Conservation (phyloP, 1,140 invertebrate species). For the Mamestra configurata region DNA sequence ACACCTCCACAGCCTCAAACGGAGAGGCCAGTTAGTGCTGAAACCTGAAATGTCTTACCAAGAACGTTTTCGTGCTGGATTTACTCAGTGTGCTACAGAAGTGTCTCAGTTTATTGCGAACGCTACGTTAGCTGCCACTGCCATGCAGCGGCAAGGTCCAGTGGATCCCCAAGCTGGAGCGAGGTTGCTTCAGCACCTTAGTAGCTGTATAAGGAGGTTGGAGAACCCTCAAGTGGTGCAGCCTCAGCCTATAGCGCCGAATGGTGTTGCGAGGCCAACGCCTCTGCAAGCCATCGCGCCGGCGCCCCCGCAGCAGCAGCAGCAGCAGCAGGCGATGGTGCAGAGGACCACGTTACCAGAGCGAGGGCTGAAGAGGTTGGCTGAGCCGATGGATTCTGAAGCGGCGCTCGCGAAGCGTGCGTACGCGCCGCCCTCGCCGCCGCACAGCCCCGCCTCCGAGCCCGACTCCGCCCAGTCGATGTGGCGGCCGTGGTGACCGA, state of each 20-base stretch:
- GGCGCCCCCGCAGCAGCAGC: constrained; percentile 88
- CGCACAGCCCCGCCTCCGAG: constrained; percentile 88
- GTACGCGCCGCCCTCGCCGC: constrained; percentile 88
- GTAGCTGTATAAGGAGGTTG: constrained; percentile 91
- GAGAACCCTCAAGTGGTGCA: constrained; percentile 77
- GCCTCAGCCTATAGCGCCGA: constrained; percentile 74
- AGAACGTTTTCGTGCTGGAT: constrained; percentile 94
- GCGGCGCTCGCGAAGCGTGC: constrained; percentile 74
- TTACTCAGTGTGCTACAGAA: constrained; percentile 97
- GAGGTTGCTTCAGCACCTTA: constrained; percentile 95
- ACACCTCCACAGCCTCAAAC: constrained; percentile 93
- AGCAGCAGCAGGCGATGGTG: constrained; percentile 72
- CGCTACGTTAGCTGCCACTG: constrained; percentile 93
- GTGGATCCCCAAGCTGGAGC: constrained; percentile 95
- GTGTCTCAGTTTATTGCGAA: constrained; percentile 92
- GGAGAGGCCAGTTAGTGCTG: constrained; percentile 90
- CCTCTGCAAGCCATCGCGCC: constrained; percentile 89
- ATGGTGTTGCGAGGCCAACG: constrained; percentile 75
- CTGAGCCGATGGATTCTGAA: constrained; percentile 74
- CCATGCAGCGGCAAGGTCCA: constrained; percentile 88
- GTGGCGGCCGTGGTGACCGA: constrained; percentile 88
- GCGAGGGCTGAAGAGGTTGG: constrained; percentile 76
- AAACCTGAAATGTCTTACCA: constrained; percentile 91
- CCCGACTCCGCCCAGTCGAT: constrained; percentile 86
- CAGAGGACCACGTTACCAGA: constrained; percentile 74